These are phyloP conservation scores for Hyppa rectilinea DNA, from an alignment of 2,888 invertebrate genomes.

Conservation along the genomic window DNA sequence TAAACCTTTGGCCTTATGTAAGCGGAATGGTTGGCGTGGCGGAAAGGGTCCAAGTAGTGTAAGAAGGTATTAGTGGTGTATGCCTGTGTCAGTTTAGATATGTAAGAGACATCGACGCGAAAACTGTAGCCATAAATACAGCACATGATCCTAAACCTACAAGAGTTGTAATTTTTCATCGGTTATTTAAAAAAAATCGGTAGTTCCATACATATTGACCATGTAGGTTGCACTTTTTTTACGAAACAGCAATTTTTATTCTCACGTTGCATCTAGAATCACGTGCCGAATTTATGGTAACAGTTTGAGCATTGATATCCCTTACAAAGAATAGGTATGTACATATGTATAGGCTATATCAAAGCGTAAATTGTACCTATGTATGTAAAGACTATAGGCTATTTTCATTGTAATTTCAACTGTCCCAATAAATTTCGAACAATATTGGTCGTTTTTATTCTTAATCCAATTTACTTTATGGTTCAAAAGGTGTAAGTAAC, in stretches of 20 bases:
- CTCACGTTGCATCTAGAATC: background rate
- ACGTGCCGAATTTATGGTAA: background rate
- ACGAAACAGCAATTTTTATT: background rate
- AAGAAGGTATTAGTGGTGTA: background rate
- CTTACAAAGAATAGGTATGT: no score
- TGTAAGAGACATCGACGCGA: no score
- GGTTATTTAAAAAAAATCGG: no score
- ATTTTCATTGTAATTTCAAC: no score
- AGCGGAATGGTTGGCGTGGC: background rate
- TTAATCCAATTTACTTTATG: no score
- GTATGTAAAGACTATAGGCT: no score
- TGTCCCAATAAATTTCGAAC: background rate
- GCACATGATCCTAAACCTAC: no score
- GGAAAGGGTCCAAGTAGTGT: background rate
- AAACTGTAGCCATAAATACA: no score
- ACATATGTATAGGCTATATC: background rate
- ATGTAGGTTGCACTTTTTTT: background rate
- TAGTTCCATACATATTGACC: background rate
- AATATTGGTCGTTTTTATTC: background rate
- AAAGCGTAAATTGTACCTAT: no score
- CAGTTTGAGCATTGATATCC: background rate
- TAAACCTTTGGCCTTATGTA: conserved; percentile 2
- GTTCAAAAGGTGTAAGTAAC: no score
- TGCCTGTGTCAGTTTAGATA: background rate
- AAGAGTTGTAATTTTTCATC: no score